Evolutionary conservation across 1,140 invertebrate genomes (phyloP), one percentile per base, ranked within the genome.

Genomic region (Cylas formicarius): DNA sequence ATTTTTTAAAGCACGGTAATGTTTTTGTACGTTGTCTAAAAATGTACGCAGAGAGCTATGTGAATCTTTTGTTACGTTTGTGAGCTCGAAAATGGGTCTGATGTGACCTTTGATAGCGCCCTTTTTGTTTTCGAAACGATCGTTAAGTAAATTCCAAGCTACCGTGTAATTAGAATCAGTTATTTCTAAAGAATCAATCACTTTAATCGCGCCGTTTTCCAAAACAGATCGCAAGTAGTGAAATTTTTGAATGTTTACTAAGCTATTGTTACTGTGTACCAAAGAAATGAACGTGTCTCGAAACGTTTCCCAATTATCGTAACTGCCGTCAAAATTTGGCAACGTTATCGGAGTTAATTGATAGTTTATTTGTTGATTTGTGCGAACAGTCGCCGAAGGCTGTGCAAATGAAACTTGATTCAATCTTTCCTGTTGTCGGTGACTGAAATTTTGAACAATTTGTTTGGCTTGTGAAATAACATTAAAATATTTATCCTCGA

Each of bases 101-200:
- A 67, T 52, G 43, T 68, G 60, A 13, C 53, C 55, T 21, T 61
- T 53, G n/a, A 65, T 47, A 14, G 62, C 61, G 22, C 63, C 18
- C 26, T 57, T 17, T 41, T 59, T 61, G 42, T 65, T 64, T 13
- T 67, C 58, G 36, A 60, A 69, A 13, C 63, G 48, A 14, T 57
- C 43, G 28, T 59, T 58, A 23, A 69, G 49, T 21, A 62, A 24
- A 6, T 59, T 42, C 60, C 61, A 63, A 2, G 63, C 65, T n/a
- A 55, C 29, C 4, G 19, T 18, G 42, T 67, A 68, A 53, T 67
- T 69, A 11, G 39, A 44, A 8, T 56, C 55, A 1, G 57, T 59
- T 5, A 57, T 49, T 39, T 60, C 49, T 4, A 67, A 43, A n/a
- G 58, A 44, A 23, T 52, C 29, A 24, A 67, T 58, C 16, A 60